Percentiles rank a stretch among this genome's conserved stretches.
These are phyloP conservation scores for Rhombomys opimus DNA, from an alignment of 2,113 vertebrate species.

Conservation along the genomic window DNA sequence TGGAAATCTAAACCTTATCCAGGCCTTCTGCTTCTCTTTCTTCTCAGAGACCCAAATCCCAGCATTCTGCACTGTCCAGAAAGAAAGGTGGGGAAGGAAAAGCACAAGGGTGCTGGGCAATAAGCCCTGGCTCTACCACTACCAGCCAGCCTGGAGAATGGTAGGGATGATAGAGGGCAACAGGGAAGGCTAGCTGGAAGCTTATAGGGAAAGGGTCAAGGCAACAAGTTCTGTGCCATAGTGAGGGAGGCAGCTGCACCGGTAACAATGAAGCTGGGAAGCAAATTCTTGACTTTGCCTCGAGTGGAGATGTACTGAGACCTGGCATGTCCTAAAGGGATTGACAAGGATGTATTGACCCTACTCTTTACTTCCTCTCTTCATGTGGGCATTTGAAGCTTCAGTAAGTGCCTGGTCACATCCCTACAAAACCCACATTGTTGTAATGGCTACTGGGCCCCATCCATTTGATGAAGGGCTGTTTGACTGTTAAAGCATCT, in stretches of 20 bases:
- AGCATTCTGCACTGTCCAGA: background rate
- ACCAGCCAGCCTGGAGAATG: background rate
- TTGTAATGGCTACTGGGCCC: no score
- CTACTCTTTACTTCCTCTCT: fast-evolving
- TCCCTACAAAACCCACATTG: background rate
- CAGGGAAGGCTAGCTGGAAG: background rate
- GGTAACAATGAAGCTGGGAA: background rate
- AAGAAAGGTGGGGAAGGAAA: background rate
- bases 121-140: background rate
- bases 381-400: background rate
- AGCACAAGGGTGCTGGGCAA: background rate
- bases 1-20: background rate
- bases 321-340: background rate
- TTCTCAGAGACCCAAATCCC: background rate
- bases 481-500: background rate
- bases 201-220: background rate
- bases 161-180: background rate
- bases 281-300: background rate
- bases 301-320: background rate
- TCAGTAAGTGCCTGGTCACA: background rate
- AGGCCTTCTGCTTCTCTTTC: background rate
- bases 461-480: background rate
- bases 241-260: background rate
- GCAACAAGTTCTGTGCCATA: background rate
- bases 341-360: background rate